Conservation (phyloP, 2,797 vertebrate species). For the Ciconia nigra region DNA sequence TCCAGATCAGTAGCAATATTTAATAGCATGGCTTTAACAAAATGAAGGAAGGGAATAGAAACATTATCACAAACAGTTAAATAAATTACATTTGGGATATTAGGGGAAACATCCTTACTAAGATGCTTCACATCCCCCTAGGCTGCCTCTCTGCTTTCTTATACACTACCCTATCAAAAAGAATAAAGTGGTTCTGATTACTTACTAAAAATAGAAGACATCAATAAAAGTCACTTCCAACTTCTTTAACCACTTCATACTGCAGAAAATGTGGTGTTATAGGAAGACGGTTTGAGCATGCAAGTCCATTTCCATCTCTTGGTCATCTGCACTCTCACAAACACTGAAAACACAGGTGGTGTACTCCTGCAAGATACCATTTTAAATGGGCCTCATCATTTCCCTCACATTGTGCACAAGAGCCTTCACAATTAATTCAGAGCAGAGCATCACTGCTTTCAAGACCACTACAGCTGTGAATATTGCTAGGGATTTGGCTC, state of each 20-base stretch:
- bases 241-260: not conserved
- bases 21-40: not conserved
- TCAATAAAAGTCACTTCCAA: constrained; percentile 8
- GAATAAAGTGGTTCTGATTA: constrained; percentile 30
- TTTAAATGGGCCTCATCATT: not conserved
- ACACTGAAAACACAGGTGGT: not conserved
- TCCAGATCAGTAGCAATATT: not conserved
- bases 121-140: not conserved
- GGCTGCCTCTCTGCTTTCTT: not conserved
- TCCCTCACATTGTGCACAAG: not conserved
- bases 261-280: not conserved
- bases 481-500: not conserved
- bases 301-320: not conserved
- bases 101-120: not conserved
- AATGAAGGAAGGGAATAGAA: not conserved
- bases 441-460: not conserved
- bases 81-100: not conserved
- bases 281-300: not conserved
- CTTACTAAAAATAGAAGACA: constrained; percentile 32
- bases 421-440: not conserved
- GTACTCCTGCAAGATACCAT: not conserved
- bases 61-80: not conserved
- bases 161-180: not conserved
- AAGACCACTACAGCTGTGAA: not conserved
- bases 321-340: not conserved